Base-by-base conservation (phyloP, 35 echinoderm and acorn worm genomes). In the Holothuria glaberrima region DNA sequence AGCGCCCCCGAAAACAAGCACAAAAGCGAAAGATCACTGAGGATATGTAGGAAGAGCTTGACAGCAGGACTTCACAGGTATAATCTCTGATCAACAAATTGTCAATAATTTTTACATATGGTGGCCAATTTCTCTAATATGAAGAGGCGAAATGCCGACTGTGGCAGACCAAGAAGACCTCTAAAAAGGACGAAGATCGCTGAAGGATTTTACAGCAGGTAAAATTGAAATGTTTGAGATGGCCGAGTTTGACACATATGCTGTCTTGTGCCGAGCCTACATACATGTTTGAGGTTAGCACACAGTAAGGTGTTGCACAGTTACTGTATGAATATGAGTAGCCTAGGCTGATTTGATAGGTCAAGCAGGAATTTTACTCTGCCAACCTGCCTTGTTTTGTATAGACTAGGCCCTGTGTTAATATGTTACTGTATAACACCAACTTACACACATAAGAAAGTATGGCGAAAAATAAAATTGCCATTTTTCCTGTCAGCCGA, bases 131-230 rank as follows among this genome's bases (percentile, higher is more conserved):
- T 86, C 48, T 64, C 63, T 58, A 86, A 68, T 86, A 86, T 86
- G 83, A 86, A 86, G 83, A 86, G 83, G 83, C 83, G 83, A 86
- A 86, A 86, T 86, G 83, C 83, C 83, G 83, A 86, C 63, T 86
- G 63, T 86, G 83, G 83, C 63, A 86, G 83, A 86, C 83, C 59
- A 38, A 86, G 83, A 86, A 41, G 83, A 64, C 83, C 83, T 86
- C 63, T 86, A 46, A 86, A 86, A 86, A 58, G 83, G 35, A 64
- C 83, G 33, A 86, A 86, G 83, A 86, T 86, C 48, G 83, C 63
- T 64, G 83, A 86, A 68, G 83, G 83, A 20, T 68, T 86, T 86
- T 86, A 86, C 83, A 86, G 83, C 83, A 86, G 83, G 83, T 86
- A 67, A 86, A 86, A 64, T 67, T 41, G 36, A 56, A 22, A 68